Evolutionary conservation across 2,888 invertebrate species (phyloP).

Genomic region (Frankliniella intonsa): DNA sequence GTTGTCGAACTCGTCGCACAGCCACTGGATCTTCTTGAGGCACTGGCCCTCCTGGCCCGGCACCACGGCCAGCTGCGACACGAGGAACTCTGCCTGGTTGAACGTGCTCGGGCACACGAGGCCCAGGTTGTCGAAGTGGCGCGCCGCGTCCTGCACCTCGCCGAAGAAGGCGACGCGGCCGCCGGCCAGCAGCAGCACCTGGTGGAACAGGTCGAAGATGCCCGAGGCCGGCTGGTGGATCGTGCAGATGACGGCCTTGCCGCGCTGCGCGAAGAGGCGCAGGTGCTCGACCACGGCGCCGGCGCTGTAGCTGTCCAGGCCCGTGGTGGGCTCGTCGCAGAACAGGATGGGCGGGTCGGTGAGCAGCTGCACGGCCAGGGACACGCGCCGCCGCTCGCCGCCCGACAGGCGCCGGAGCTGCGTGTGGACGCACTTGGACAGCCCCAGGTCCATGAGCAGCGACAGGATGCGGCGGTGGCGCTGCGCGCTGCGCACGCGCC

Average conservation of each 20-base stretch:
- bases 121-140: constrained; percentile 63
- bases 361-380: constrained; percentile 79
- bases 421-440: constrained; percentile 66
- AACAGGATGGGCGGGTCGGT: constrained; percentile 85
- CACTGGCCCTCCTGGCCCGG: constrained; percentile 50
- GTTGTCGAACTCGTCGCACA: constrained; percentile 33
- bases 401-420: constrained; percentile 75
- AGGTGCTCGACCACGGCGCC: constrained; percentile 70
- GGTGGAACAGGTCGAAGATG: constrained; percentile 75
- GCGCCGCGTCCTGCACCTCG: constrained; percentile 60
- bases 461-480: constrained; percentile 49
- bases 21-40: constrained; percentile 31
- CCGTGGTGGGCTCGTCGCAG: constrained; percentile 92
- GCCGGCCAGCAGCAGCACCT: constrained; percentile 71
- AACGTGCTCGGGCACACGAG: constrained; percentile 67
- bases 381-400: constrained; percentile 80
- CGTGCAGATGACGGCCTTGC: constrained; percentile 78
- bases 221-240: constrained; percentile 91
- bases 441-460: constrained; percentile 61
- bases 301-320: constrained; percentile 85
- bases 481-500: constrained; percentile 46
- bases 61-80: constrained; percentile 57
- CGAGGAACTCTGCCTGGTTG: constrained; percentile 83
- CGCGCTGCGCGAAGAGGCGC: constrained; percentile 58
- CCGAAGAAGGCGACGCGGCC: constrained; percentile 78